phyloP scores from a whole-genome alignment of 2,113 vertebrate genomes.

The Paracanthobrama guichenoti region DNA sequence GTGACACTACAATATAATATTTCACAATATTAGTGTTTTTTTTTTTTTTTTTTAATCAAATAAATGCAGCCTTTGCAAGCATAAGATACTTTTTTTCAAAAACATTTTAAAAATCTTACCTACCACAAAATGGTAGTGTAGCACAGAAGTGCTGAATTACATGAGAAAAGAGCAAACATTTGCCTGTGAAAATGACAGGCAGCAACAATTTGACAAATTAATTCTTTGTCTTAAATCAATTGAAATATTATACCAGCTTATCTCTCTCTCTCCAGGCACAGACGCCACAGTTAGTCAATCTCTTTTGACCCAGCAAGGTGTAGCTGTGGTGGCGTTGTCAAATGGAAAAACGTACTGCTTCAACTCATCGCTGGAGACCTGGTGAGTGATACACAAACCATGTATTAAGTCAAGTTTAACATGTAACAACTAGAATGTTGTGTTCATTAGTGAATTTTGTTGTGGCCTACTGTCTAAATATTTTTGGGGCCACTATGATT shows the following conservation, averaged over 20 bases:
- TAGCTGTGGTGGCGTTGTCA: conserved; percentile 90
- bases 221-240: background rate
- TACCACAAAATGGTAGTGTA: no score
- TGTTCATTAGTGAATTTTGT: no score
- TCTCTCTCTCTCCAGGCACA: conserved; percentile 72
- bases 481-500: background rate
- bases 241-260: background rate
- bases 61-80: no score
- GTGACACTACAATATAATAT: background rate
- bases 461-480: background rate
- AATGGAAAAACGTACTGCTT: conserved; percentile 96
- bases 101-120: no score
- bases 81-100: no score
- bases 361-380: conserved; percentile 86
- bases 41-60: no score
- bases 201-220: background rate
- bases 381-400: conserved; percentile 71
- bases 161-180: background rate
- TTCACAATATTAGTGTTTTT: background rate
- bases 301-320: conserved; percentile 91
- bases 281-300: conserved; percentile 89
- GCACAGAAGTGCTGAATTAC: background rate
- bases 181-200: background rate
- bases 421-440: background rate
- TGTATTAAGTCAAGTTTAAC: background rate